Base-by-base conservation (phyloP, 1,140 invertebrate species). In the Latrodectus geometricus region DNA sequence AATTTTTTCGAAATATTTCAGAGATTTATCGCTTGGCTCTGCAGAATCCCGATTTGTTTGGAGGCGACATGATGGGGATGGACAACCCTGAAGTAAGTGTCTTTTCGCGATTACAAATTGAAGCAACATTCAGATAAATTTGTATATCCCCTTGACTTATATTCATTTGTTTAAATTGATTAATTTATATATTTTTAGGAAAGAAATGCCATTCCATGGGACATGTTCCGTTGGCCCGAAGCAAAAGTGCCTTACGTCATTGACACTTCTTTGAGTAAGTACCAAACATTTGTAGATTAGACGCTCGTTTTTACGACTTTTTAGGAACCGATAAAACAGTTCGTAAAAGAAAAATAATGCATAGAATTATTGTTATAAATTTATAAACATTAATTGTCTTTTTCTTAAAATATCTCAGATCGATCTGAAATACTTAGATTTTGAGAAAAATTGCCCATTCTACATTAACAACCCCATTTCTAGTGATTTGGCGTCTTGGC, bases 161-260 rank as follows among this genome's bases (percentile, higher is more conserved):
- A 48, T 72, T 23, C 23, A 35, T 4, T 9, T 15, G 0, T 72
- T 12, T 72, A 7, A 35, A 14, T 23, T 4, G 8, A 9, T 35
- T 49, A 23, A 35, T 35, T 48, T 72, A 23, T 72, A 35, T 35
- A 20, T 20, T 76, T 76, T 8, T 9, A 76, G 74, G 74, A 76
- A 15, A 50, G 74, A 12, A 76, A 76, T 61, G 74, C 50, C 15
- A 76, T 76, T 61, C 74, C 74, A 17, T 76, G 87, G 91, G n/a
- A 91, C 91, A 79, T 89, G 89, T 69, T 91, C 90, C 54, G 74
- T 23, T 88, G 88, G 88, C 86, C 88, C 5, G 75, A 88, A 69
- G 78, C 76, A 17, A 11, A 82, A 56, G 85, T 88, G 0, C 68
- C 75, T n/a, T 88, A 76, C 35, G 35, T 54, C n/a, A 72, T 88